phyloP scores from a whole-genome alignment of 2,113 vertebrate species.

The Semnornis frantzii region DNA sequence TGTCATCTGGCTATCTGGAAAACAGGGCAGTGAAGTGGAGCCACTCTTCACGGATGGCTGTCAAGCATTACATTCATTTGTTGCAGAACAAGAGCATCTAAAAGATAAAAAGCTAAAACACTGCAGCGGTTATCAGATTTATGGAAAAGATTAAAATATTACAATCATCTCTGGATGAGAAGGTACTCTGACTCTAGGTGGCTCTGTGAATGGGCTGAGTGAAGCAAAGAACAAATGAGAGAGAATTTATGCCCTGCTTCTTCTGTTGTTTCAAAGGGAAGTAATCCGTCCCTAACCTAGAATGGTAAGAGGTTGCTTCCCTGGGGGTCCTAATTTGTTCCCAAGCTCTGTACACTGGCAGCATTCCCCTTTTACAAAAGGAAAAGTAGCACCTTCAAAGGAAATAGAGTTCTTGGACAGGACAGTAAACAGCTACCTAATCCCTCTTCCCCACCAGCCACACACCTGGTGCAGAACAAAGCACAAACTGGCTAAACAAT shows the following conservation, averaged over 20 bases:
- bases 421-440: slow-evolving; percentile 8
- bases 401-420: not conserved
- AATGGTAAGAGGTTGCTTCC: not conserved
- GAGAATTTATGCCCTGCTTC: slow-evolving; percentile 17
- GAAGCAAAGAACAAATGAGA: not conserved
- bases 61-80: not conserved
- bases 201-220: fast-evolving
- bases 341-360: not conserved
- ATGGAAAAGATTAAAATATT: not conserved
- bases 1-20: slow-evolving; percentile 72
- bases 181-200: not conserved
- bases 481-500: not conserved
- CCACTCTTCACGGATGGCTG: not conserved
- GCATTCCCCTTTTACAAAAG: not conserved
- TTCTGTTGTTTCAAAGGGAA: not conserved
- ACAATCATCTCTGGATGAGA: not conserved
- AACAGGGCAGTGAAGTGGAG: slow-evolving; percentile 59
- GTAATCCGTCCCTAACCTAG: not conserved
- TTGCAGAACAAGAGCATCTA: not conserved
- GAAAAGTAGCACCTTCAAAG: not conserved
- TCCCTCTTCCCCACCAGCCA: not conserved
- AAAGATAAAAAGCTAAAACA: not conserved
- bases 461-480: not conserved
- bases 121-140: not conserved
- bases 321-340: not conserved